phyloP scores from a whole-genome alignment of 2,888 invertebrate species.

The Apotomis betuletana region DNA sequence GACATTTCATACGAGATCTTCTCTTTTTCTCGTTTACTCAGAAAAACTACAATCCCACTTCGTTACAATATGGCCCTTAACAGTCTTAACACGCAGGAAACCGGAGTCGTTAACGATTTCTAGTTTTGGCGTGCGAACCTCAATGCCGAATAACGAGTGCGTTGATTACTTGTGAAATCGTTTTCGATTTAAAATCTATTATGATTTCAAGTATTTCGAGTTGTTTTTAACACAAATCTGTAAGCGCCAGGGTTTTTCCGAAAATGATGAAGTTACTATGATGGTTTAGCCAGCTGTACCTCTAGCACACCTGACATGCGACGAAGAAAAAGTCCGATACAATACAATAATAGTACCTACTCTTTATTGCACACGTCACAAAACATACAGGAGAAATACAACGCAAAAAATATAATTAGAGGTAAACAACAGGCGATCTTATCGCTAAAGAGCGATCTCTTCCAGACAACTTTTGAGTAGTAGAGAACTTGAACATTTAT shows the following conservation, averaged over 20 bases:
- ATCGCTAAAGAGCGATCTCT: too few species aligned
- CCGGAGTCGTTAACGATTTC: conserved; percentile 32
- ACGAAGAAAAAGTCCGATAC: too few species aligned
- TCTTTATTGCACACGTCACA: too few species aligned
- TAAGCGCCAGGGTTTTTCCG: conserved; percentile 9
- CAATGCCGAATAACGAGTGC: conserved; percentile 16
- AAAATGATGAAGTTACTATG: not conserved
- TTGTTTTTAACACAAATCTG: not conserved
- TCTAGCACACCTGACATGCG: too few species aligned
- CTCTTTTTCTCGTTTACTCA: not conserved
- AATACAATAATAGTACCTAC: too few species aligned
- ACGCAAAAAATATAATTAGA: too few species aligned
- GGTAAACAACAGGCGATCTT: too few species aligned
- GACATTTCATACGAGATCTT: not conserved
- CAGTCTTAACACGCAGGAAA: conserved; percentile 27
- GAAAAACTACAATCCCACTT: conserved; percentile 2
- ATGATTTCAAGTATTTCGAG: conserved; percentile 10
- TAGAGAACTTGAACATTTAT: too few species aligned
- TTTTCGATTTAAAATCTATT: conserved; percentile 8
- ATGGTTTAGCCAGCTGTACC: too few species aligned
- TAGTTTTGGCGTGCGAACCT: conserved; percentile 17
- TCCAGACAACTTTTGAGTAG: too few species aligned
- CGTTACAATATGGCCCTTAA: conserved; percentile 15
- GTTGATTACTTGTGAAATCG: conserved; percentile 23
- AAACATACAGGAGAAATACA: too few species aligned